Base-by-base conservation (phyloP, 2,797 vertebrate genomes). In the Gouania willdenowi region DNA sequence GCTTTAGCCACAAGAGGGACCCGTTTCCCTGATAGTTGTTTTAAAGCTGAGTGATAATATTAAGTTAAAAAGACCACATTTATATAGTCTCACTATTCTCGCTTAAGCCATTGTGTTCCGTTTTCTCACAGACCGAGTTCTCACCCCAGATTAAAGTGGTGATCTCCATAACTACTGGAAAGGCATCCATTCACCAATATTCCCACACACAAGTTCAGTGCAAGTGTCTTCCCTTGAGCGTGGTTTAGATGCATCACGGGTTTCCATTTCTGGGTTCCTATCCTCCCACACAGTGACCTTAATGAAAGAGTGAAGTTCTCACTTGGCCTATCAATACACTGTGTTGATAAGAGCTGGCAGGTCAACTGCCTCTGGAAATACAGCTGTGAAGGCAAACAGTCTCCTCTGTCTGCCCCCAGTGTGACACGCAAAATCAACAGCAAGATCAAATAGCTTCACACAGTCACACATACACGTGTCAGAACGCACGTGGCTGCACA, bases 321-420 rank as follows among this genome's bases (percentile, higher is more conserved):
- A 76, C 56, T 75, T 60, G 50, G 41, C 53, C 50, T 62, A 78
- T 88, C 82, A 89, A 81, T 86, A 77, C 43, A 5, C 75, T 49
- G 61, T 84, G 89, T 61, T n/a, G 65, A 75, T 71, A 73, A 69
- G 71, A 72, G 41, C 41, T 67, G 66, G 62, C 56, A 63, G 45
- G 66, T 70, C 62, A 75, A 76, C 70, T 66, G 77, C 83, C 87
- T 60, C 48, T 68, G 82, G 84, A 84, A 72, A 79, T 67, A 71
- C 81, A 85, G 83, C 82, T 84, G 87, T 61, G 57, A 6, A 46
- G 61, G 46, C 39, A 12, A 66, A 81, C 62, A 58, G 46, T 52
- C 31, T 56, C 50, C 47, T 16, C 47, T 46, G 60, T 82, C 69
- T 71, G 61, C 62, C 41, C 63, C 28, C n/a, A 6, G 44, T 39